Evolutionary conservation across 2,888 invertebrate genomes (phyloP).

Genomic region (Sesia apiformis): DNA sequence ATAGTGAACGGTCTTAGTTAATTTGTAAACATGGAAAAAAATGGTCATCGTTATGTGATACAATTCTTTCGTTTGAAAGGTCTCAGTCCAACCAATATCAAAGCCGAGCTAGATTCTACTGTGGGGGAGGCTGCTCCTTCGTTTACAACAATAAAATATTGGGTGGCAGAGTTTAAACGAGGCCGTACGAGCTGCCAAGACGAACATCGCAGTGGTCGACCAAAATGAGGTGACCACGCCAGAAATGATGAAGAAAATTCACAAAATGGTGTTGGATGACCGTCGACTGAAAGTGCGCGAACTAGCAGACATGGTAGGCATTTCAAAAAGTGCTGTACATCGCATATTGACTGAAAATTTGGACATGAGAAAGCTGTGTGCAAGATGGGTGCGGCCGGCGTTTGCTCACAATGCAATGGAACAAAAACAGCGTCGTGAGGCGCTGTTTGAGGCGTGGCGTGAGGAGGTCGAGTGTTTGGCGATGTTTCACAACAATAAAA

Average conservation of each 20-base stretch:
- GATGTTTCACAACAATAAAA: no score
- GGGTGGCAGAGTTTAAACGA: constrained; percentile 7
- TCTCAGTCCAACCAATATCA: constrained; percentile 4
- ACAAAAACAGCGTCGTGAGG: no score
- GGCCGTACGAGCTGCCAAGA: constrained; percentile 6
- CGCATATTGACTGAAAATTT: background rate
- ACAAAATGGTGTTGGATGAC: constrained; percentile 5
- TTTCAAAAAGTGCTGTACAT: constrained; percentile 1
- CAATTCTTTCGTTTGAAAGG: constrained; percentile 4
- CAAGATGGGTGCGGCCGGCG: no score
- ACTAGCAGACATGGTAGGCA: constrained; percentile 5
- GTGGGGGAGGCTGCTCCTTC: constrained; percentile 5
- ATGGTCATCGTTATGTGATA: constrained; percentile 4
- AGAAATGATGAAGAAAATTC: constrained; percentile 6
- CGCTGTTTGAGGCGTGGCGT: no score
- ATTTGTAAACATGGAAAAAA: constrained; percentile 1
- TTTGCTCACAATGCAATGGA: no score
- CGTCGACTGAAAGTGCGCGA: constrained; percentile 3
- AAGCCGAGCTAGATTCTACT: constrained; percentile 10
- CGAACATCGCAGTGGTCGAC: constrained; percentile 6
- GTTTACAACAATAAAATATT: constrained; percentile 2
- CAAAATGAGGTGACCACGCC: constrained; percentile 8
- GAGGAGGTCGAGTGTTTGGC: no score
- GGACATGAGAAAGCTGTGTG: background rate
- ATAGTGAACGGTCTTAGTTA: background rate